Conservation (phyloP, 64 coral and sea anemone genomes). For the Dendrophyllia cribrosa region DNA sequence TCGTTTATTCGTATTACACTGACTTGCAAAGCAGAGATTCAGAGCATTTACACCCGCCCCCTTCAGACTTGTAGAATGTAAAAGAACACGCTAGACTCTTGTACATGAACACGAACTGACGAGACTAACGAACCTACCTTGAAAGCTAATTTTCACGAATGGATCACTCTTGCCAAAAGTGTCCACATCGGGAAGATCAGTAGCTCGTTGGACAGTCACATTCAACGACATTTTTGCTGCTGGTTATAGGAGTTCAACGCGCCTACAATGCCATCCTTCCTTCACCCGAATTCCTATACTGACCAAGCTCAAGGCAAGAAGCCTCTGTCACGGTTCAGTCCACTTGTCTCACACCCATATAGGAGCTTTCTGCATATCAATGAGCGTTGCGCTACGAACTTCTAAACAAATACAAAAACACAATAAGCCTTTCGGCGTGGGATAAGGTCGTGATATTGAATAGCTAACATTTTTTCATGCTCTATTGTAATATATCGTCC, state of each 20-base stretch:
- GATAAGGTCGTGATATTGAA: conserved; percentile 13
- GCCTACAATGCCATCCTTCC: background rate
- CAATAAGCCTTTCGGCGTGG: conserved; percentile 4
- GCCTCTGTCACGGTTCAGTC: background rate
- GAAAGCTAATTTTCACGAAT: conserved; percentile 76
- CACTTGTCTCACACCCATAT: conserved; percentile 51
- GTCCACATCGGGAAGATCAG: conserved; percentile 87
- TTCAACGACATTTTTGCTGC: conserved; percentile 64
- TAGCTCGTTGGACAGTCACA: conserved; percentile 77
- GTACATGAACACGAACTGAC: background rate
- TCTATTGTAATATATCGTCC: too few relatives aligned
- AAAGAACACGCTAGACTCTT: too few relatives aligned
- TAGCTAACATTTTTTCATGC: background rate
- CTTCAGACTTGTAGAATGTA: background rate
- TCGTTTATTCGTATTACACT: background rate
- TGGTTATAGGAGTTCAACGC: background rate
- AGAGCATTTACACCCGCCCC: background rate
- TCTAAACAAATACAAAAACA: conserved; percentile 20
- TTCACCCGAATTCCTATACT: background rate
- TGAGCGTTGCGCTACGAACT: conserved; percentile 15
- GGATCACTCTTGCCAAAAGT: conserved; percentile 91
- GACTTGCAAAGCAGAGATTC: background rate
- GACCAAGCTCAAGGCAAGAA: background rate
- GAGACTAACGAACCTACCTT: conserved; percentile 60
- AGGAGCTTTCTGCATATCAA: conserved; percentile 43